A percentile compares a stretch with the other conserved stretches of the same genome.
These are phyloP conservation scores for Xylota sylvarum DNA, from an alignment of 2,888 invertebrate genomes.

Conservation along the genomic window DNA sequence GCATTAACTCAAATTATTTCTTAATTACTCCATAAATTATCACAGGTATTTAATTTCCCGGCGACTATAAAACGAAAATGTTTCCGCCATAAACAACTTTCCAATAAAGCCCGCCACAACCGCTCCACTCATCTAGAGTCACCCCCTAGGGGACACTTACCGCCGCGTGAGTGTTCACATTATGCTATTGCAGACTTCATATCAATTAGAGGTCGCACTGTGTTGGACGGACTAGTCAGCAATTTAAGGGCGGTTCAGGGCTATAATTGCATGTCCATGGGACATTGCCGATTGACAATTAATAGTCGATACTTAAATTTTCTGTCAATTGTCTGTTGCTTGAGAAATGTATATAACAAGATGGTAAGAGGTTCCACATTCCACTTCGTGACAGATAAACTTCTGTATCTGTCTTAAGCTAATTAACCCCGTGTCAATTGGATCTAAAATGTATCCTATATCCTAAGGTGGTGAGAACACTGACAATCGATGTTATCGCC, in stretches of 20 bases:
- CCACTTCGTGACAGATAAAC: constrained; percentile 11
- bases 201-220: constrained; percentile 56
- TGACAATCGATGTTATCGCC: constrained; percentile 41
- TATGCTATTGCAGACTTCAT: constrained; percentile 49
- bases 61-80: constrained; percentile 62
- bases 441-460: not conserved
- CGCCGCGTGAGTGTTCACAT: constrained; percentile 27
- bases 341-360: not conserved
- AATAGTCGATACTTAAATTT: constrained; percentile 17
- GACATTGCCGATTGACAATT: constrained; percentile 22
- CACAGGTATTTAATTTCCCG: constrained; percentile 69
- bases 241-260: constrained; percentile 37
- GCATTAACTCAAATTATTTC: constrained; percentile 66
- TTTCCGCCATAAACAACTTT: constrained; percentile 66
- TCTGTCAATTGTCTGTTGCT: not conserved
- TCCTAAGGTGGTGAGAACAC: not conserved
- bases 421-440: constrained; percentile 27
- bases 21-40: constrained; percentile 70
- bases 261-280: constrained; percentile 36
- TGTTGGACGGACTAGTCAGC: constrained; percentile 14
- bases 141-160: constrained; percentile 52
- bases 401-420: constrained; percentile 13
- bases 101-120: constrained; percentile 27
- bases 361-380: not conserved
- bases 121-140: constrained; percentile 29